Evolutionary conservation across 2,113 vertebrate genomes (phyloP), one percentile per base, ranked within the genome.

Genomic region (Ariopsis seemanni): DNA sequence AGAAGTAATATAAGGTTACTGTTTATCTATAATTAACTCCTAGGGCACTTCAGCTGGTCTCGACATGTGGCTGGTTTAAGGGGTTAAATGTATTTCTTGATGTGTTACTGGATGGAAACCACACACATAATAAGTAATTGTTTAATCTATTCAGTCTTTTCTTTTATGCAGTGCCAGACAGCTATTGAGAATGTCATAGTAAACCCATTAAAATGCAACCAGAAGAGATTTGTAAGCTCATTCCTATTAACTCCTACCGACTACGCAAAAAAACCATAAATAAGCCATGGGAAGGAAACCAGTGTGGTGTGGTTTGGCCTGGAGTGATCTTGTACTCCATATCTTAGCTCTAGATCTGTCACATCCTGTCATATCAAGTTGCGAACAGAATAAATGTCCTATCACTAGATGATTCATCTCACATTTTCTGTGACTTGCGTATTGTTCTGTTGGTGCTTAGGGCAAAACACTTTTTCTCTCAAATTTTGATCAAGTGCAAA

Each of bases 221-320:
- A 53, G 74, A 84, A 57, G 7, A 84, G 30, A 78, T 87, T 77
- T 89, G 81, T 63, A 83, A 53, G 55, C 85, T 75, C 15, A 30
- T 72, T 78, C 67, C 53, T n/a, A 80, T 71, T 79, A 74, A 84
- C 34, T 85, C 15, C 83, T 34, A 82, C 86, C 77, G 52, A 80
- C 69, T 75, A 2, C 11, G 14, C 14, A 63, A 87, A 74, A 87
- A 34, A 34, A 34, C 1, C 48, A 85, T 34, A 85, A 60, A 69
- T 63, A 60, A 81, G 52, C 85, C 78, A 58, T 60, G 63, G 85
- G 78, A 50, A 85, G 60, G 55, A 75, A 85, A 85, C 10, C 42
- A 42, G 42, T 42, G 42, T 25, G 53, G 34, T 77, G 85, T 52
- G 50, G 83, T 85, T 87, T 87, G 34, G 86, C 78, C 67, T 85